Evolutionary conservation across 2,797 vertebrate species (phyloP).

Genomic region (Botia almorhae): DNA sequence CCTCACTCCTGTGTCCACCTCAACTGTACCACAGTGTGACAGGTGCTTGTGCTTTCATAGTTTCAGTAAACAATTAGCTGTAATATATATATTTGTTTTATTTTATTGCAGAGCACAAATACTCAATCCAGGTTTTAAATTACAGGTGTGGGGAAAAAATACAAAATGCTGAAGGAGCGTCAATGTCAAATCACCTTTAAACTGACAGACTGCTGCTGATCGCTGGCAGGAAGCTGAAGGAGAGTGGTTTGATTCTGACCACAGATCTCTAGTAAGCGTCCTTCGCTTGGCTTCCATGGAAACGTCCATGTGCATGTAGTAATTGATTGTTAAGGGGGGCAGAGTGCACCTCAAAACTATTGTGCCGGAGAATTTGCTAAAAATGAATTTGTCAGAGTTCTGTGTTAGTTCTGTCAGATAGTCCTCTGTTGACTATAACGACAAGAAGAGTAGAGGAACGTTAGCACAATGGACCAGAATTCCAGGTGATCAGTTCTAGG

Average conservation of each 20-base stretch:
- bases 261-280: too few species aligned
- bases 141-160: constrained; percentile 6
- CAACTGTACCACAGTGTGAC: too few species aligned
- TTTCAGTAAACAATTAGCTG: too few species aligned
- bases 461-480: constrained; percentile 8
- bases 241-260: too few species aligned
- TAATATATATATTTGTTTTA: too few species aligned
- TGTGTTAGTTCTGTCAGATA: too few species aligned
- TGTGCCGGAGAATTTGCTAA: constrained; percentile 69
- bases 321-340: constrained; percentile 77
- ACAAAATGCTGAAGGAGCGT: neutral
- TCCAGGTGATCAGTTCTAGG: too few species aligned
- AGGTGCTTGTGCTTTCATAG: too few species aligned
- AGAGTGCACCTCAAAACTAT: constrained; percentile 50
- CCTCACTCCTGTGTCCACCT: neutral
- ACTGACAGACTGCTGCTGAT: constrained; percentile 26
- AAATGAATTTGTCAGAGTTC: constrained; percentile 71
- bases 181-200: constrained; percentile 37
- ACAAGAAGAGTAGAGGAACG: constrained; percentile 61
- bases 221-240: neutral
- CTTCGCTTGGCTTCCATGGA: constrained; percentile 49
- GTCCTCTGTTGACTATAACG: constrained; percentile 62
- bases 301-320: constrained; percentile 43
- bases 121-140: constrained; percentile 1
- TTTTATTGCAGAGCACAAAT: constrained; percentile 23